Base-by-base conservation (phyloP, 2,888 invertebrate species). In the Pycnomerus fuliginosus region DNA sequence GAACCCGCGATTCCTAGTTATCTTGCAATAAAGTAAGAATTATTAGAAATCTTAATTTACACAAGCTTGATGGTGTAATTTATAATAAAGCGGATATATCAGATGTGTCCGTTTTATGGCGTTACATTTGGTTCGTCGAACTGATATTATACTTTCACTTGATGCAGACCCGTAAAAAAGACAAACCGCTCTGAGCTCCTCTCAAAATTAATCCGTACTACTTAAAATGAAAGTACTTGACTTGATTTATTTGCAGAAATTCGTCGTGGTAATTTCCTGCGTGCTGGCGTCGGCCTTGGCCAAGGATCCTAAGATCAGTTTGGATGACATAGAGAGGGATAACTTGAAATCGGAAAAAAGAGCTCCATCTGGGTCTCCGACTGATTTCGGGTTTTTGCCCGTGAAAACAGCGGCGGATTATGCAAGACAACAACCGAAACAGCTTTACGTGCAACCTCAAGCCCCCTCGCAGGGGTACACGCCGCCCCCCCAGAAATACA, bases 251-350 rank as follows among this genome's bases (percentile, higher is more conserved):
- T 42, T 42, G 11, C 56, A 69, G 69, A 67, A 57, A 52, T 48
- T 50, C 34, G 32, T 58, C 24, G 24, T 54, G 16, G 22, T 62
- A 17, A 25, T 64, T 24, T 56, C 50, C 44, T 57, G 55, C 29
- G 48, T 62, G 25, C 25, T 61, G 28, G 41, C 55, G 22, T 50
- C 66, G 28, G 67, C 65, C 1, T 49, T 60, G 15, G 56, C 56
- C n/a, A 78, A 72, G 31, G 80, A 83, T 41, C 78, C 80, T 64
- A 84, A 84, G 69, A 77, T 85, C 42, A 80, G 84, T 53, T 72
- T 87, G 31, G 84, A 87, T 65, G 87, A 87, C 68, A 84, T 87
- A 50, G 87, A 88, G 64, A 77, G 80, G 20, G 87, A 87, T 58
- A 85, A 83, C 60, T 67, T 83, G 36, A 77, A 78, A 35, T 78